These are phyloP conservation scores for Dicentrarchus labrax DNA, from an alignment of 2,113 vertebrate genomes.

Conservation along the genomic window DNA sequence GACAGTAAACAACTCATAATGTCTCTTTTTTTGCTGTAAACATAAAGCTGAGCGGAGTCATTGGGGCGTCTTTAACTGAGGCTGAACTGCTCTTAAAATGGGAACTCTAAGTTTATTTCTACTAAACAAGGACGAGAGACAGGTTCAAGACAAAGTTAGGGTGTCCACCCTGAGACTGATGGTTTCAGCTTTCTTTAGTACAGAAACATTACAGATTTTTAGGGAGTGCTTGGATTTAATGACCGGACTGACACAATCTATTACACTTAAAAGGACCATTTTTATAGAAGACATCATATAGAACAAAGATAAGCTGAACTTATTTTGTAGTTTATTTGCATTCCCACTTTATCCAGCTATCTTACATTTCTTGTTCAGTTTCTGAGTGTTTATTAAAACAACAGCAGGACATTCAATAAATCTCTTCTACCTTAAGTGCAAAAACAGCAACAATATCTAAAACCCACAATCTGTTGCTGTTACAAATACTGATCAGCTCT, in stretches of 20 bases:
- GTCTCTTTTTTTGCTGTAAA: background rate
- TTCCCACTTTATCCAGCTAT: background rate
- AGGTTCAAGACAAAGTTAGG: background rate
- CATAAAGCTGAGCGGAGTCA: background rate
- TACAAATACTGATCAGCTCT: background rate
- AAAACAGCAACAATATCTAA: background rate
- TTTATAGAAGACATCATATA: background rate
- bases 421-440: too few relatives aligned
- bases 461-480: background rate
- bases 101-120: slow-evolving; percentile 4
- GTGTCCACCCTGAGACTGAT: background rate
- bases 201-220: slow-evolving; percentile 15
- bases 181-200: background rate
- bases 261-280: background rate
- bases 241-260: background rate
- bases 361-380: background rate
- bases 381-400: background rate
- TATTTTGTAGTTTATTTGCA: background rate
- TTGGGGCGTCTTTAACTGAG: background rate
- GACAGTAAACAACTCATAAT: background rate
- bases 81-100: background rate
- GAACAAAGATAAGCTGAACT: background rate
- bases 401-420: background rate
- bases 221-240: background rate
- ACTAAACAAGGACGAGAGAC: background rate